Evolutionary conservation across 2,797 vertebrate species (phyloP).

Genomic region (Lindbergichthys nudifrons): DNA sequence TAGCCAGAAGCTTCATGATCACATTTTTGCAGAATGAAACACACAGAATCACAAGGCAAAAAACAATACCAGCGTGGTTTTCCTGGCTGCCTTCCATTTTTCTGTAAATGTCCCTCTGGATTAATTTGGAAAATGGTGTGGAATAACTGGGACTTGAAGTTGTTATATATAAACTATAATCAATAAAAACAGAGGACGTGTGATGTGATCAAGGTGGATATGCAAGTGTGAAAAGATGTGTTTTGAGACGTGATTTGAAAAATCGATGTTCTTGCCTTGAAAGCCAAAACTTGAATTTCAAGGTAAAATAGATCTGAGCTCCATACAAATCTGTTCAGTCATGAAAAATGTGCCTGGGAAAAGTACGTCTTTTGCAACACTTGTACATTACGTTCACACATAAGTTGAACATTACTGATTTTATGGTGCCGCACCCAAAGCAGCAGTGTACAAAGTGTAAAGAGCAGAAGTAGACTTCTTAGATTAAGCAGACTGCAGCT

Average conservation of each 20-base stretch:
- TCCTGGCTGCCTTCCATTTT: background rate
- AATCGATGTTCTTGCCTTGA: background rate
- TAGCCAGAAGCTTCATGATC: too few species aligned
- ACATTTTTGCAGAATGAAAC: too few species aligned
- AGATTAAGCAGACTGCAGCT: background rate
- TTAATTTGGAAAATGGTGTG: background rate
- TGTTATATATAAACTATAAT: too few species aligned
- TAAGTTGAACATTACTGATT: slow-evolving; percentile 41
- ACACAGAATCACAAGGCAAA: too few species aligned
- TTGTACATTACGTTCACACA: too few species aligned
- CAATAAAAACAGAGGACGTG: too few species aligned
- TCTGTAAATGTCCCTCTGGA: background rate
- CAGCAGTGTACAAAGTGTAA: background rate
- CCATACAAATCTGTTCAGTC: background rate
- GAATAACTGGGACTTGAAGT: background rate
- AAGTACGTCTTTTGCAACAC: background rate
- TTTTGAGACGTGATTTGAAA: too few species aligned
- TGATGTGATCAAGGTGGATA: too few species aligned
- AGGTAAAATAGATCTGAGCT: background rate
- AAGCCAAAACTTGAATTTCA: background rate
- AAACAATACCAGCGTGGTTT: too few species aligned
- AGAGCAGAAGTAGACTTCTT: background rate
- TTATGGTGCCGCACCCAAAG: slow-evolving; percentile 38
- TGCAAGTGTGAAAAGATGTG: too few species aligned
- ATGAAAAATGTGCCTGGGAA: background rate